Base-by-base conservation (phyloP, 2,113 vertebrate species). In the Cochlearius cochlearius region DNA sequence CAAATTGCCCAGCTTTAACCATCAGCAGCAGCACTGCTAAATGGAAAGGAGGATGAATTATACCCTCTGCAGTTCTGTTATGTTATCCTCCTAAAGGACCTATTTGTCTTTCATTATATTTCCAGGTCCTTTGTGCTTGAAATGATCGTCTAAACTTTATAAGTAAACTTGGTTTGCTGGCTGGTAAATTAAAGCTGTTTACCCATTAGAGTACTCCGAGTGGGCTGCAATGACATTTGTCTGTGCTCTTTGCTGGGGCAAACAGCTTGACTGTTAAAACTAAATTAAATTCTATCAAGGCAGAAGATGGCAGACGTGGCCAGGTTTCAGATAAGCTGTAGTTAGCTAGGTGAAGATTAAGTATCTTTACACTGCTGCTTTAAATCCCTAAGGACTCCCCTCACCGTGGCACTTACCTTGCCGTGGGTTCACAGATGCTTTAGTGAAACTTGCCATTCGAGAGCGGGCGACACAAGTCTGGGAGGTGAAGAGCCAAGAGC, bases 391-490 rank as follows among this genome's bases (percentile, higher is more conserved):
- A 29, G 12, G 60, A 13, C 43, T 66, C 50, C 68, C 69, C 68
- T 88, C 47, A 23, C 23, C 2, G 1, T 39, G 30, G 80, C 69
- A 89, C 92, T 95, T 94, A 92, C 97, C 84, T 96, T 16, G 38
- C 12, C 1, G 0, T 43, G 60, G 17, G 25, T 16, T 79, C 89
- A 73, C 81, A 59, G 86, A 10, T 38, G 73, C 50, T 80, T 7
- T 25, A 43, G 34, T 25, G 84, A 49, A 39, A 82, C 5, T 36
- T 45, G 62, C 18, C 26, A 0, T 67, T 30, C 0, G 1, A 39
- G 79, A 77, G 5, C 0, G 0, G 41, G 53, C 0, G 2, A 10
- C 27, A 3, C 20, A 13, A 3, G 56, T 19, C 53, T 9, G 29
- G 38, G 67, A 67, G 53, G 15, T 18, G 71, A 72, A 49, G 79